Conservation (phyloP, 1,140 invertebrate species). For the Argopecten irradians region DNA sequence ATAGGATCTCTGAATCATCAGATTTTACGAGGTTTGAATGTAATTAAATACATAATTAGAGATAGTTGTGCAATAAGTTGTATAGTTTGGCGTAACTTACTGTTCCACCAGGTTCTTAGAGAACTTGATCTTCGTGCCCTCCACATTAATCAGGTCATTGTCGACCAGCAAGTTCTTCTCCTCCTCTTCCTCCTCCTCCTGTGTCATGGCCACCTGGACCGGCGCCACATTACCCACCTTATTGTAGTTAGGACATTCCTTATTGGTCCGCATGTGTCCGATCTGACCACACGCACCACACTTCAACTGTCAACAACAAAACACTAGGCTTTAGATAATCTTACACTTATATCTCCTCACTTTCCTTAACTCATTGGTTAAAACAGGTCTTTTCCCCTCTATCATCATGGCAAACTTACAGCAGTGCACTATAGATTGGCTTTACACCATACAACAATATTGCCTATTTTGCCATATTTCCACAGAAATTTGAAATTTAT, state of each 20-base stretch:
- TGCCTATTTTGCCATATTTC: too few relatives aligned
- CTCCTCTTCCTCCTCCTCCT: constrained; percentile 72
- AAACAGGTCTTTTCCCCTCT: too few relatives aligned
- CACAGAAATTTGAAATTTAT: too few relatives aligned
- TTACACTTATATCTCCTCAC: background rate
- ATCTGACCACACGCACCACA: constrained; percentile 97
- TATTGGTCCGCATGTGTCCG: constrained; percentile 84
- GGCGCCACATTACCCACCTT: constrained; percentile 56
- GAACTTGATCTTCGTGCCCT: constrained; percentile 70
- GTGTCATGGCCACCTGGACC: constrained; percentile 73
- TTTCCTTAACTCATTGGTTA: background rate
- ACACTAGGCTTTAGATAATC: background rate
- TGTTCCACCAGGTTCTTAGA: constrained; percentile 72
- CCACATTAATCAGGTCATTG: constrained; percentile 72
- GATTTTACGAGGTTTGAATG: too few relatives aligned
- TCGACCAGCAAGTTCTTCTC: constrained; percentile 64
- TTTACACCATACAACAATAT: too few relatives aligned
- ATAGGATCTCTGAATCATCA: too few relatives aligned
- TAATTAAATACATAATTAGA: too few relatives aligned
- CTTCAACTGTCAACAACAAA: constrained; percentile 80
- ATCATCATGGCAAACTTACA: too few relatives aligned
- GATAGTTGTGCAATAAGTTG: too few relatives aligned
- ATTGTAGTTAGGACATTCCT: constrained; percentile 72
- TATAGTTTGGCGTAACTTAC: constrained; percentile 52
- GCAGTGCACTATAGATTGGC: too few relatives aligned